These are phyloP conservation scores for Hydrocynus forskahlii DNA, from an alignment of 2,797 vertebrate species.

Conservation along the genomic window DNA sequence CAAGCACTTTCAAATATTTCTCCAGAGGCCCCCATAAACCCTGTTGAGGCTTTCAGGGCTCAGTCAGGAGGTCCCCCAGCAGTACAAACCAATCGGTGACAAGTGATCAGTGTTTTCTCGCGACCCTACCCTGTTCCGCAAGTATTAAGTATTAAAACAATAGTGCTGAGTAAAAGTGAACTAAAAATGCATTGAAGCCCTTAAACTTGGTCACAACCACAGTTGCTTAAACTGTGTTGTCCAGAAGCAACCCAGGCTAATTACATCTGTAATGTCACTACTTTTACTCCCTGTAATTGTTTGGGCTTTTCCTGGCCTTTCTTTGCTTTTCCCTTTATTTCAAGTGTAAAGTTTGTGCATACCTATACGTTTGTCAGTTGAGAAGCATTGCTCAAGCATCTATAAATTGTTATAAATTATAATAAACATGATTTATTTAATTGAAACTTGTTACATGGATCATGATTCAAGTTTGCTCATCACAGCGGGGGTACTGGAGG, in stretches of 20 bases:
- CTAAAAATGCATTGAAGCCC: background rate
- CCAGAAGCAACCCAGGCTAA: background rate
- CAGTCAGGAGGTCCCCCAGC: no score
- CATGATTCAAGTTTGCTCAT: background rate
- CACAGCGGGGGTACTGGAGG: no score
- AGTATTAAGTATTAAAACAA: background rate
- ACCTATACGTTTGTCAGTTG: background rate
- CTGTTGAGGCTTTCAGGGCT: no score
- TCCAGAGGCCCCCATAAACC: no score
- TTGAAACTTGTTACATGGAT: background rate
- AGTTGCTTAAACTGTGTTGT: background rate
- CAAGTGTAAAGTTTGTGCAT: constrained; percentile 19
- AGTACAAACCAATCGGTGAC: background rate
- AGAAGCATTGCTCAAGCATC: background rate
- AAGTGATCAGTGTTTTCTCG: background rate
- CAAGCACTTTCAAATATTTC: no score
- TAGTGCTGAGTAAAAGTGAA: background rate
- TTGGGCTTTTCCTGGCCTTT: background rate
- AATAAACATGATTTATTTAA: constrained; percentile 41
- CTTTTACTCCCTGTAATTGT: background rate
- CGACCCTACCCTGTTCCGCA: background rate
- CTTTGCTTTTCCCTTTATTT: background rate
- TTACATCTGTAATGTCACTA: background rate
- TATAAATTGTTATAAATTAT: constrained; percentile 24
- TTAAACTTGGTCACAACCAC: constrained; percentile 1